Percentiles rank a stretch among this genome's conserved stretches.
These are phyloP conservation scores for Timandra comae DNA, from an alignment of 2,888 invertebrate species.

Conservation along the genomic window DNA sequence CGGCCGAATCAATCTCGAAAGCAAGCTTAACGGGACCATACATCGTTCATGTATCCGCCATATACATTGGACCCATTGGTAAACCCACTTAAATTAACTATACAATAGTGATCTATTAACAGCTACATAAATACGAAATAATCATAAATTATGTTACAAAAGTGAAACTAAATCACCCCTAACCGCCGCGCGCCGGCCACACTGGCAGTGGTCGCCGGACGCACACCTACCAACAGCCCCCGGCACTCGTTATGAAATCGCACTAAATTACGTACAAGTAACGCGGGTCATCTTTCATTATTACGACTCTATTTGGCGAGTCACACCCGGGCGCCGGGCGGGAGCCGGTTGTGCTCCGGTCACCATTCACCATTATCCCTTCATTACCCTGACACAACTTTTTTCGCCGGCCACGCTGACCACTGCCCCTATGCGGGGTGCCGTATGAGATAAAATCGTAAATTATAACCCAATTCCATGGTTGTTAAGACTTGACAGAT, in stretches of 20 bases:
- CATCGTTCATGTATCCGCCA: constrained; percentile 30
- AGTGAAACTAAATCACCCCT: constrained; percentile 64
- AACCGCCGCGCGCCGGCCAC: constrained; percentile 34
- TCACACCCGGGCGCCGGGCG: constrained; percentile 69
- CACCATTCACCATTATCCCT: constrained; percentile 57
- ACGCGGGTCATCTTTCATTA: constrained; percentile 70
- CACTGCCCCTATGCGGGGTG: constrained; percentile 70
- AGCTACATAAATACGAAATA: constrained; percentile 49
- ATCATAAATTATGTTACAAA: constrained; percentile 64
- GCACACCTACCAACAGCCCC: constrained; percentile 47
- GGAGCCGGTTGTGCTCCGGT: constrained; percentile 51
- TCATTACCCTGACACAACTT: constrained; percentile 49
- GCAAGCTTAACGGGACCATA: constrained; percentile 44
- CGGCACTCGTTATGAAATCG: constrained; percentile 53
- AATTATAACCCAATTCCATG: constrained; percentile 76
- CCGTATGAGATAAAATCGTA: constrained; percentile 71
- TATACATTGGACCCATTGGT: constrained; percentile 31
- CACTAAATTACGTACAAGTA: constrained; percentile 66
- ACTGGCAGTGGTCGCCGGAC: constrained; percentile 48
- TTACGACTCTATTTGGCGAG: constrained; percentile 74
- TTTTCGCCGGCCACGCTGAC: constrained; percentile 62
- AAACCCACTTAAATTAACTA: constrained; percentile 31
- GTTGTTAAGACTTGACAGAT: constrained; percentile 74
- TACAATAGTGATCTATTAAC: constrained; percentile 40
- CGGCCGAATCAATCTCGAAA: constrained; percentile 63